Percentiles rank a stretch among this genome's conserved stretches.
Evolutionary conservation across 2,888 invertebrate species (phyloP).

Genomic region (Lasius fuliginosus): DNA sequence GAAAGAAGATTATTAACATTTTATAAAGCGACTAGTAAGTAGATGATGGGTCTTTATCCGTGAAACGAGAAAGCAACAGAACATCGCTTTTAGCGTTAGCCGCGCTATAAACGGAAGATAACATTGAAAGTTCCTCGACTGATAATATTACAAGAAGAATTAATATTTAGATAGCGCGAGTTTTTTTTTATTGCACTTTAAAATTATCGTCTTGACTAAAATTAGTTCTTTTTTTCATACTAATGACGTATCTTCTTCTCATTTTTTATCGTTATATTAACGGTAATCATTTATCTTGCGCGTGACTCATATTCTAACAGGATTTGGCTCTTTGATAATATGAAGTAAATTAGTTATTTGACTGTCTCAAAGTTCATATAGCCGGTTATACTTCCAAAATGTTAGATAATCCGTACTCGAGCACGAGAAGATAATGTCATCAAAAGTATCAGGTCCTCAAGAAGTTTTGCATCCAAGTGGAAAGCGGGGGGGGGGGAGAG

Average conservation of each 20-base stretch:
- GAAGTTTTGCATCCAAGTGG: constrained; percentile 36
- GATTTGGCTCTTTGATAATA: neutral
- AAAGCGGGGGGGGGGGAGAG: too few relatives aligned
- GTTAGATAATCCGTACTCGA: constrained; percentile 21
- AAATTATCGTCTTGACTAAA: neutral
- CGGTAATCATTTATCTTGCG: neutral
- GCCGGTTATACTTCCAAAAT: constrained; percentile 21
- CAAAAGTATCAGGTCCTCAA: constrained; percentile 26
- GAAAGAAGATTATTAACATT: constrained; percentile 53
- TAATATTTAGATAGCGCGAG: neutral
- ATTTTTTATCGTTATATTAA: neutral
- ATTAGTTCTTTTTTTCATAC: neutral
- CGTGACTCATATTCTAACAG: neutral
- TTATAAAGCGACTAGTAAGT: constrained; percentile 46
- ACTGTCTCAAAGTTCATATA: neutral
- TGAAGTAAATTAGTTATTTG: neutral
- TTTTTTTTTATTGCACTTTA: neutral
- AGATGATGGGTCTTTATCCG: constrained; percentile 22
- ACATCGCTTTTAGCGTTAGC: constrained; percentile 5
- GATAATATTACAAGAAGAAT: neutral
- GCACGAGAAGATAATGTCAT: constrained; percentile 34
- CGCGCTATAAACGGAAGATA: neutral
- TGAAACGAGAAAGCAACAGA: constrained; percentile 28
- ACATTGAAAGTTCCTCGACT: constrained; percentile 10
- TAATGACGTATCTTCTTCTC: neutral